A percentile compares a stretch with the other conserved stretches of the same genome.
Conservation (phyloP, 1,140 invertebrate species). For the Monomorium pharaonis region DNA sequence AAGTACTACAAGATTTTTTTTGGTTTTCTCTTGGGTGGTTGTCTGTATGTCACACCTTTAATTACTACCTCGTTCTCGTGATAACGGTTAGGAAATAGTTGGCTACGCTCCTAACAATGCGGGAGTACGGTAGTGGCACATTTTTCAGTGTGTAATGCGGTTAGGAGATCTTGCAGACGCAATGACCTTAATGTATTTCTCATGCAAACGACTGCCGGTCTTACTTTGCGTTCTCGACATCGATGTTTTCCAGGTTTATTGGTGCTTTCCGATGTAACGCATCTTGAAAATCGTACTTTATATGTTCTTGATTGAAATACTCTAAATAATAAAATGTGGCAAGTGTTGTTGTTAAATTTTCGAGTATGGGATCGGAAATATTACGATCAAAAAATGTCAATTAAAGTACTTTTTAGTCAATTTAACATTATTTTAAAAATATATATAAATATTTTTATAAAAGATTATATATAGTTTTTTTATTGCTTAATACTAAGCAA, state of each 20-base stretch:
- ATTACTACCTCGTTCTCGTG: background rate
- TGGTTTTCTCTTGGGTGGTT: background rate
- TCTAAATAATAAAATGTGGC: conserved; percentile 3
- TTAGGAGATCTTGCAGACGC: conserved; percentile 44
- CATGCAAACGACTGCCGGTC: conserved; percentile 50
- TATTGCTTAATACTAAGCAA: too few relatives aligned
- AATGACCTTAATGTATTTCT: conserved; percentile 54
- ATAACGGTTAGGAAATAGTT: background rate
- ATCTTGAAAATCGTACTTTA: background rate
- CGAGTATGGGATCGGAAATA: background rate
- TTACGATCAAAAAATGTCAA: background rate
- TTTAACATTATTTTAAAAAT: too few relatives aligned
- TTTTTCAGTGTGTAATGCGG: conserved; percentile 26
- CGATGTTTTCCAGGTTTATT: conserved; percentile 25
- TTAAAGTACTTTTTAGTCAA: background rate
- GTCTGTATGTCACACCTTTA: conserved; percentile 2
- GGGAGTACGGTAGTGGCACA: conserved; percentile 18
- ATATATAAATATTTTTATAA: background rate
- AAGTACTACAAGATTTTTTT: background rate
- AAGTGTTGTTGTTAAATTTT: background rate
- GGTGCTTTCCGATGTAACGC: conserved; percentile 13
- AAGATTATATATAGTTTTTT: background rate
- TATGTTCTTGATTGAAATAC: background rate
- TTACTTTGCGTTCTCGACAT: conserved; percentile 51
- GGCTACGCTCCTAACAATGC: background rate